Base-by-base conservation (phyloP, 2,888 invertebrate genomes). In the Icerya purchasi region DNA sequence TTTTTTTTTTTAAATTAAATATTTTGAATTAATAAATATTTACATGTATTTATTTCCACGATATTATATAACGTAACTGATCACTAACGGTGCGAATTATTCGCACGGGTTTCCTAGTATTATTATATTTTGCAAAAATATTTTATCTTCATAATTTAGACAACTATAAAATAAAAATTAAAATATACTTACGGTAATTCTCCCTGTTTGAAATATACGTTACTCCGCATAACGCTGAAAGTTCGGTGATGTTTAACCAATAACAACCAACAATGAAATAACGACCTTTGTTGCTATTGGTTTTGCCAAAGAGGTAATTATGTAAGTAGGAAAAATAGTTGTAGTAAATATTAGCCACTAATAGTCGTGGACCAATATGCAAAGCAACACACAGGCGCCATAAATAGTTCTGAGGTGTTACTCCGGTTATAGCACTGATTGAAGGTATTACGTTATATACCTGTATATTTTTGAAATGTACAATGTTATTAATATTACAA, bases 401-500 rank as follows among this genome's bases (percentile, higher is more conserved):
- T 67, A 92, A 75, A 74, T 93, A 92, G 68, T 86, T 78, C 73
- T 92, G 90, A 23, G 93, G 92, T 69, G 87, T 86, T 66, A 92
- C 83, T 57, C 92, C 92, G 63, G 92, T 93, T 71, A 93, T 88
- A 65, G 93, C 89, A 78, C 91, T 92, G 75, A 92, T 91, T 68
- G 91, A 91, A 68, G 93, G 92, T 70, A 93, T 84, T 72, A 90
- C 82, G 74, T 93, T 93, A 73, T 87, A 89, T 60, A 91, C 92
- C 92, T 92, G n/a, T n/a, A n/a, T n/a, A n/a, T n/a, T n/a, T n/a
- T n/a, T n/a, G n/a, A n/a, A n/a, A n/a, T n/a, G n/a, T n/a, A n/a
- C n/a, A n/a, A n/a, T n/a, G n/a, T n/a, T n/a, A n/a, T n/a, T n/a
- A n/a, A n/a, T n/a, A n/a, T n/a, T n/a, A n/a, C n/a, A n/a, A n/a